Evolutionary conservation across 2,888 invertebrate genomes (phyloP).

Genomic region (Andrena flavipes): DNA sequence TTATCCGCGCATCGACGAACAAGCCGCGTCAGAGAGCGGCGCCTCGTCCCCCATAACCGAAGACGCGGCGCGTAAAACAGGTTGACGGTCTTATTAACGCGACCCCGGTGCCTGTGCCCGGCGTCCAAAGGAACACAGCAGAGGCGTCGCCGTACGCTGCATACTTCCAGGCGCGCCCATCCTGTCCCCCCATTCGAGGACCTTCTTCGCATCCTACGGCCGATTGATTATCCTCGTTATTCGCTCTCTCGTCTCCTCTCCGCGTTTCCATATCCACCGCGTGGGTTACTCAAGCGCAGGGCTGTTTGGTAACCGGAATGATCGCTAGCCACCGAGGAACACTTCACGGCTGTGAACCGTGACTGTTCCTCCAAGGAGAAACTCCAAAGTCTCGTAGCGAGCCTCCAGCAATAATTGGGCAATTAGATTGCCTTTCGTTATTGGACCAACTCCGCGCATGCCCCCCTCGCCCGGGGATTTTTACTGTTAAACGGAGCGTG

Average conservation of each 20-base stretch:
- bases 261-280: conserved; percentile 3
- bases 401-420: conserved; percentile 7
- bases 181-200: conserved; percentile 71
- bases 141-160: conserved; percentile 62
- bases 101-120: too few species aligned
- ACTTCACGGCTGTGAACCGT: background rate
- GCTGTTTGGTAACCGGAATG: too few species aligned
- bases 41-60: conserved; percentile 11
- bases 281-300: too few species aligned
- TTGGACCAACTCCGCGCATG: background rate
- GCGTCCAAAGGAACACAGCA: conserved; percentile 49
- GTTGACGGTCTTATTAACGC: conserved; percentile 71
- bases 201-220: conserved; percentile 74
- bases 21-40: background rate
- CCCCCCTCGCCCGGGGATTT: conserved; percentile 3
- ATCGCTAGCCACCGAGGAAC: background rate
- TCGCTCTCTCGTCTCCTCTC: conserved; percentile 41
- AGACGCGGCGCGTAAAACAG: conserved; percentile 56
- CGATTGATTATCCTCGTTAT: conserved; percentile 77
- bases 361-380: background rate
- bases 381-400: background rate
- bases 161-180: conserved; percentile 80
- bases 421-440: conserved; percentile 32
- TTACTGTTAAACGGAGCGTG: conserved; percentile 40
- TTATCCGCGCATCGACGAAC: background rate